A percentile compares a stretch with the other conserved stretches of the same genome.
These are phyloP conservation scores for Xiphorhynchus elegans DNA, from an alignment of 2,113 vertebrate species.

Conservation along the genomic window DNA sequence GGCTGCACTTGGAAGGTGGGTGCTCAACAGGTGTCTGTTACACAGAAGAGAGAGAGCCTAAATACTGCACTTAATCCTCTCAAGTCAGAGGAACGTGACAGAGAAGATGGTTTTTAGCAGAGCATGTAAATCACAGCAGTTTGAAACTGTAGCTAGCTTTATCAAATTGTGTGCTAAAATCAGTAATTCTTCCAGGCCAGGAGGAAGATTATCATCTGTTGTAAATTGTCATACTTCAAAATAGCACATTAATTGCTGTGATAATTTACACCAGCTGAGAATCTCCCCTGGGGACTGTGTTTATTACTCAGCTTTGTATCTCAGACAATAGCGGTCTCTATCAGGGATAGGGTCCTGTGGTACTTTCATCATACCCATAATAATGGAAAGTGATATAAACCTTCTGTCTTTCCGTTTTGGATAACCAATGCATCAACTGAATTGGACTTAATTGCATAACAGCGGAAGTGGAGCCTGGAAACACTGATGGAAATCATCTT, in stretches of 20 bases:
- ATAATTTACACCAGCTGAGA: conserved; percentile 61
- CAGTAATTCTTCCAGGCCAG: conserved; percentile 34
- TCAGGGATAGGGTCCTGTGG: neutral
- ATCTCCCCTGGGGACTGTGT: neutral
- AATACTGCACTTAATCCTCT: neutral
- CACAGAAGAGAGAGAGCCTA: neutral
- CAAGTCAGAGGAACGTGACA: neutral
- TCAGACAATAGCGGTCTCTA: conserved; percentile 17
- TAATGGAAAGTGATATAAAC: conserved; percentile 12
- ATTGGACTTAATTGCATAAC: conserved; percentile 10
- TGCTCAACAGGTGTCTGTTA: neutral
- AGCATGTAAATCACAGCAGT: neutral
- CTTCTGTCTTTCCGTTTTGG: conserved; percentile 12
- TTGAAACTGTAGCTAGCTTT: neutral
- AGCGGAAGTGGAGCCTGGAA: neutral
- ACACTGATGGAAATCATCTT: conserved; percentile 13
- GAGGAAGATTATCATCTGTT: conserved; percentile 60
- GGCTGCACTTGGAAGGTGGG: neutral
- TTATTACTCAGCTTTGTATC: conserved; percentile 49
- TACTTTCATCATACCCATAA: conserved; percentile 1
- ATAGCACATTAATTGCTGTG: conserved; percentile 52
- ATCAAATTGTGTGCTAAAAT: neutral
- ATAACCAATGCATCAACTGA: neutral
- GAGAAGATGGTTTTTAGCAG: neutral
- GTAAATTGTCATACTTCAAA: conserved; percentile 56